Percentiles rank a stretch among this genome's conserved stretches.
Evolutionary conservation across 2,888 invertebrate genomes (phyloP).

Genomic region (Allygus modestus): DNA sequence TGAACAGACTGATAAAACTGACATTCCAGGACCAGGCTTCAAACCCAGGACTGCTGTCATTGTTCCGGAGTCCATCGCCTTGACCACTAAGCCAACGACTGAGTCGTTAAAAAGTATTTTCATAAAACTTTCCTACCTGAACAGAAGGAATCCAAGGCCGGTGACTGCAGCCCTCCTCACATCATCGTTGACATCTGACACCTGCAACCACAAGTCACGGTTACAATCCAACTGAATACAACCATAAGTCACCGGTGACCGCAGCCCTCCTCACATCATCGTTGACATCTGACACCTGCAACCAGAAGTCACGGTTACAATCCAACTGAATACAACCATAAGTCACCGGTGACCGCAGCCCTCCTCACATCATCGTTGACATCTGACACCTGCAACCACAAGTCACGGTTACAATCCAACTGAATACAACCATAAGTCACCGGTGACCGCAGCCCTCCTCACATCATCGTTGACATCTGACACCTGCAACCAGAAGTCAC

Average conservation of each 20-base stretch:
- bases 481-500: constrained; percentile 75
- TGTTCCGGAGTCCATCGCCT: no score
- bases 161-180: constrained; percentile 93
- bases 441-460: constrained; percentile 95
- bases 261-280: constrained; percentile 86
- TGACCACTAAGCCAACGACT: no score
- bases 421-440: no score
- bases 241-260: no score
- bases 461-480: constrained; percentile 92
- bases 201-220: constrained; percentile 73
- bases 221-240: no score
- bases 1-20: no score
- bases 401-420: no score
- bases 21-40: no score
- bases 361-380: constrained; percentile 86
- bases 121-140: constrained; percentile 82
- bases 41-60: no score
- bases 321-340: no score
- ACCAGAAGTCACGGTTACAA: constrained; percentile 48
- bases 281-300: constrained; percentile 94
- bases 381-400: constrained; percentile 84
- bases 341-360: constrained; percentile 98
- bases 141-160: constrained; percentile 97
- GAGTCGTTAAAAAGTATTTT: no score
- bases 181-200: constrained; percentile 93